These are phyloP conservation scores for Apamea crenata DNA, from an alignment of 2,888 invertebrate genomes.

Conservation along the genomic window DNA sequence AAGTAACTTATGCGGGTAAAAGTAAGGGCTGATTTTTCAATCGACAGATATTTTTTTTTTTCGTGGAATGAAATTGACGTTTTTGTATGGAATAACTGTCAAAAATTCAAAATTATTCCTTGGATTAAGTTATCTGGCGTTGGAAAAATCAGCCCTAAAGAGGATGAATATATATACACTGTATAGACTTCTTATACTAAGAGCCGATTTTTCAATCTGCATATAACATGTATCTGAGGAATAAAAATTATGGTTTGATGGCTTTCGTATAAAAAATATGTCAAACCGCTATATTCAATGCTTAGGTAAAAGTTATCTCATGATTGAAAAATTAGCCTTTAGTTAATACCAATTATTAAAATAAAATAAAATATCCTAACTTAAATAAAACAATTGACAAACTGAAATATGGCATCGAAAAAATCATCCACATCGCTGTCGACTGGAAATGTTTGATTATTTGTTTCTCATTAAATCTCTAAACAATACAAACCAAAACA, in stretches of 20 bases:
- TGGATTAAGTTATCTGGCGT: no score
- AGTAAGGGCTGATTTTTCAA: not conserved
- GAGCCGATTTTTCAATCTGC: no score
- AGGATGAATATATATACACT: no score
- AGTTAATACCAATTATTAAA: not conserved
- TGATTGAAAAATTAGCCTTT: not conserved
- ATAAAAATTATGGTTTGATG: not conserved
- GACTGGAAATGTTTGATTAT: not conserved
- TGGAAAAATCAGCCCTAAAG: no score
- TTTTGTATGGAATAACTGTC: no score
- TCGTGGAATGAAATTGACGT: no score
- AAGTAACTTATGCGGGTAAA: no score
- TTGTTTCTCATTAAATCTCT: not conserved
- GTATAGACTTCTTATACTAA: no score
- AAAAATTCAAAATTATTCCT: no score
- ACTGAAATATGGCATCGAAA: not conserved
- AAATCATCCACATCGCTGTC: not conserved
- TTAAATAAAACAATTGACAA: not conserved
- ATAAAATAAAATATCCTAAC: not conserved
- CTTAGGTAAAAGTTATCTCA: no score
- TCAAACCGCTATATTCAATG: not conserved
- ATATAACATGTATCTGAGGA: no score
- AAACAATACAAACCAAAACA: constrained; percentile 8
- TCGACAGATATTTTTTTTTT: no score
- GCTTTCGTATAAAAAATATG: not conserved